Conservation (phyloP, 2,797 vertebrate genomes). For the Enteromius paludinosus region DNA sequence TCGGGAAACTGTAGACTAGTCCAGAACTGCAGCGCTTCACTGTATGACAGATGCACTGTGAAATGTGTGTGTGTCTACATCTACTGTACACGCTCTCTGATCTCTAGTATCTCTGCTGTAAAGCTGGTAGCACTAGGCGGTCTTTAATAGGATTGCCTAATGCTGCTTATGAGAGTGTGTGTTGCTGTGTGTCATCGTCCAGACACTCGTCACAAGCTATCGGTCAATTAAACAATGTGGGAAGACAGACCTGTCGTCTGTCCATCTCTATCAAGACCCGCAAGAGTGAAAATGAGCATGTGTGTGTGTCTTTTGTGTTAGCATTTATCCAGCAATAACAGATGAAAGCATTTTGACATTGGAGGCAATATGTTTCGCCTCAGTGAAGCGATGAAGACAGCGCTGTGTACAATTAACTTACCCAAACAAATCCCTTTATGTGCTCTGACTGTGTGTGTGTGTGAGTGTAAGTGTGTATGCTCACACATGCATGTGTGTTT, state of each 20-base stretch:
- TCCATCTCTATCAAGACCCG: slow-evolving; percentile 29
- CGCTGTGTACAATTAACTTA: slow-evolving; percentile 73
- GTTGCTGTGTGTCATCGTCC: slow-evolving; percentile 17
- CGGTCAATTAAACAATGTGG: slow-evolving; percentile 28
- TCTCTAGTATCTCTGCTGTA: slow-evolving; percentile 16
- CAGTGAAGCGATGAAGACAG: slow-evolving; percentile 75
- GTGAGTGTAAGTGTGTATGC: slow-evolving; percentile 22
- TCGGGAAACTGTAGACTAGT: slow-evolving; percentile 6
- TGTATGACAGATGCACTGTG: slow-evolving; percentile 12
- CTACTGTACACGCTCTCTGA: slow-evolving; percentile 7
- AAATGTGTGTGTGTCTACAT: slow-evolving; percentile 2
- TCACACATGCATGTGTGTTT: not conserved
- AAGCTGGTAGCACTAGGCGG: slow-evolving; percentile 5
- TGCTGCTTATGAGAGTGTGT: not conserved
- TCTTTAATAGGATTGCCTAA: slow-evolving; percentile 39
- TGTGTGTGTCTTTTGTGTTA: slow-evolving; percentile 45
- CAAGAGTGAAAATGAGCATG: not conserved
- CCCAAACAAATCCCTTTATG: slow-evolving; percentile 62
- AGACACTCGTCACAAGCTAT: slow-evolving; percentile 7
- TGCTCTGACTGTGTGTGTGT: slow-evolving; percentile 33
- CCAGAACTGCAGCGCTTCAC: not conserved
- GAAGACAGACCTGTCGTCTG: slow-evolving; percentile 27
- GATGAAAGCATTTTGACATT: slow-evolving; percentile 71
- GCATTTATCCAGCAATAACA: slow-evolving; percentile 69
- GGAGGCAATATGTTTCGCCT: slow-evolving; percentile 73